Base-by-base conservation (phyloP, 30 jellyfish, hydroid and myxozoan species). In the Mastigias papua region DNA sequence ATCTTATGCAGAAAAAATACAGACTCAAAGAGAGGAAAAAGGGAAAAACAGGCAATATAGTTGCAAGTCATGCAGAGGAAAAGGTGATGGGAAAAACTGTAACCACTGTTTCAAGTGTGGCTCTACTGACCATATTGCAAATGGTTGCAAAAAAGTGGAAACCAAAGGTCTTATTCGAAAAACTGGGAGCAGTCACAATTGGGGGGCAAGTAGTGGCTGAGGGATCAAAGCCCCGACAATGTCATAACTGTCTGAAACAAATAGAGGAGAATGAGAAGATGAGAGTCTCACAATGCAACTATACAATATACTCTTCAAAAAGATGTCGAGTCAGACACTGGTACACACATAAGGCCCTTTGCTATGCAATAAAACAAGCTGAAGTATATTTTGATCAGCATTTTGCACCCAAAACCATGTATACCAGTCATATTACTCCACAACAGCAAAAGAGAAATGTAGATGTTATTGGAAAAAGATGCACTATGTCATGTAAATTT, bases 1-100 rank as follows among this genome's bases (percentile, higher is more conserved):
- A n/a, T n/a, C n/a, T n/a, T n/a, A n/a, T n/a, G 51, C 28, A 37
- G 68, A 72, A 42, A 72, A 37, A 5, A 42, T 26, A 72, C 33
- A 32, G 51, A 26, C 33, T 10, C 84, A 72, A 42, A 25, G 34
- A 35, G 84, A 72, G 2, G 26, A 72, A 33, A 72, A 35, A 72
- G 13, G 25, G 16, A 35, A 32, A 72, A 30, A 30, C 10, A 7
- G 69, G 34, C 69, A 10, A 13, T 30, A 72, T 32, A 67, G 17
- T 35, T 68, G 80, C 22, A 9, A 68, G 80, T 68, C 57, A 68
- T 68, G 80, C 22, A 68, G 80, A 32, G 84, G 34, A 30, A 34
- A 72, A 6, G 84, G 84, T 72, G 84, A 72, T 72, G 84, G 84
- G 51, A 30, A 26, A 35, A 72, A 72, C 67, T 72, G 84, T 30